Percentiles rank a stretch among this genome's conserved stretches.
Evolutionary conservation across 2,113 vertebrate species (phyloP).

Genomic region (Planiliza haematocheilus): DNA sequence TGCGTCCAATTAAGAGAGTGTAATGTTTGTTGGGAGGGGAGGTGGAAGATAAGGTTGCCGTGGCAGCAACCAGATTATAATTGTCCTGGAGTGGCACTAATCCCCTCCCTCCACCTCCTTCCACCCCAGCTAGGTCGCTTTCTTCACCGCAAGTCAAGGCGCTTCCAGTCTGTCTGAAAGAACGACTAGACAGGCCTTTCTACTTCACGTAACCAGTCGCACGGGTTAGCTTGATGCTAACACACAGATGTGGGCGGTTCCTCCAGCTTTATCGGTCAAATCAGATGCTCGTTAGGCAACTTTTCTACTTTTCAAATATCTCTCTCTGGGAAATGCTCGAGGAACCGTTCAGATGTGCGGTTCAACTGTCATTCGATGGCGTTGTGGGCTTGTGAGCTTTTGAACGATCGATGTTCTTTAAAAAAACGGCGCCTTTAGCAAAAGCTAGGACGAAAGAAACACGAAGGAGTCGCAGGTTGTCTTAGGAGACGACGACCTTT

Average conservation of each 20-base stretch:
- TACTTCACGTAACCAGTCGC: conserved; percentile 1
- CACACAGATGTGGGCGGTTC: neutral
- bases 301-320: too few species aligned
- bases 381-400: too few species aligned
- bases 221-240: too few species aligned
- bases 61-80: conserved; percentile 60
- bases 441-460: too few species aligned
- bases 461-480: too few species aligned
- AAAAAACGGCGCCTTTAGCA: too few species aligned
- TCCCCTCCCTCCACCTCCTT: conserved; percentile 22
- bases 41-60: conserved; percentile 61
- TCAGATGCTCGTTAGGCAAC: too few species aligned
- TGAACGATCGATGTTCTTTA: too few species aligned
- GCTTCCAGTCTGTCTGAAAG: conserved; percentile 49
- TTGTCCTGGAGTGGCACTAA: conserved; percentile 69
- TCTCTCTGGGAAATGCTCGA: too few species aligned
- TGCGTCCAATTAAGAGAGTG: conserved; percentile 57
- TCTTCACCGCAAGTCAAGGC: conserved; percentile 55
- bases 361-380: too few species aligned
- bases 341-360: too few species aligned
- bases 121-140: conserved; percentile 35
- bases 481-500: too few species aligned
- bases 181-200: neutral
- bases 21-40: conserved; percentile 35
- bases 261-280: neutral